phyloP scores from a whole-genome alignment of 2,797 vertebrate genomes.

The Distichodus sexfasciatus region DNA sequence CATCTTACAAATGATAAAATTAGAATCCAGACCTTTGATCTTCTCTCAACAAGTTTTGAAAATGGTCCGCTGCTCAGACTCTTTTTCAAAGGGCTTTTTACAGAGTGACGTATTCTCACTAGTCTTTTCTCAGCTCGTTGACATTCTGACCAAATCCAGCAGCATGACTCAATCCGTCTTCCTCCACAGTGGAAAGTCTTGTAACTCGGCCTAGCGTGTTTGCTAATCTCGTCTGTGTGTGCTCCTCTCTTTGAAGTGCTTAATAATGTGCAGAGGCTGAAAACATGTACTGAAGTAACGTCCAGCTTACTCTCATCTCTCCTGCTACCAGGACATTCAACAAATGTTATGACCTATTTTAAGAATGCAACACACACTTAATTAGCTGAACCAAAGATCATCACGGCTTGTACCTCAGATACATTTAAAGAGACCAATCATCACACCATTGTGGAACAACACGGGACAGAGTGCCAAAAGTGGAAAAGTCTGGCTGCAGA shows the following conservation, averaged over 20 bases:
- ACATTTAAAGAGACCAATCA: neutral
- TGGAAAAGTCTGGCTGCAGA: too few relatives aligned
- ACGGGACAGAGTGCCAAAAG: neutral
- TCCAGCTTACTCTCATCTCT: slow-evolving; percentile 22
- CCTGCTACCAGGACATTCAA: slow-evolving; percentile 1
- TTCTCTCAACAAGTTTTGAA: neutral
- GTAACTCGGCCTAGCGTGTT: neutral
- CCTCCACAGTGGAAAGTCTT: slow-evolving; percentile 5
- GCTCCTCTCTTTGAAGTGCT: slow-evolving; percentile 8
- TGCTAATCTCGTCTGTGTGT: slow-evolving; percentile 1
- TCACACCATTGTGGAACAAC: neutral
- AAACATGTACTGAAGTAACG: slow-evolving; percentile 26
- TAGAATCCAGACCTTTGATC: too few relatives aligned
- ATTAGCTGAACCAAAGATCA: slow-evolving; percentile 5
- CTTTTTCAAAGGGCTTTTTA: neutral
- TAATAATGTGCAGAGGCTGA: slow-evolving; percentile 13
- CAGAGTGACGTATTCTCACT: neutral
- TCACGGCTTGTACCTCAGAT: neutral
- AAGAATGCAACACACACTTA: neutral
- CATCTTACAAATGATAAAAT: neutral
- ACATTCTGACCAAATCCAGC: neutral
- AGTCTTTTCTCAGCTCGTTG: neutral
- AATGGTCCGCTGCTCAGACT: neutral
- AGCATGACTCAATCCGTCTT: slow-evolving; percentile 3
- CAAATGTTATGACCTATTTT: slow-evolving; percentile 18